phyloP scores from a whole-genome alignment of 2,888 invertebrate species.

The Erebia ligea region DNA sequence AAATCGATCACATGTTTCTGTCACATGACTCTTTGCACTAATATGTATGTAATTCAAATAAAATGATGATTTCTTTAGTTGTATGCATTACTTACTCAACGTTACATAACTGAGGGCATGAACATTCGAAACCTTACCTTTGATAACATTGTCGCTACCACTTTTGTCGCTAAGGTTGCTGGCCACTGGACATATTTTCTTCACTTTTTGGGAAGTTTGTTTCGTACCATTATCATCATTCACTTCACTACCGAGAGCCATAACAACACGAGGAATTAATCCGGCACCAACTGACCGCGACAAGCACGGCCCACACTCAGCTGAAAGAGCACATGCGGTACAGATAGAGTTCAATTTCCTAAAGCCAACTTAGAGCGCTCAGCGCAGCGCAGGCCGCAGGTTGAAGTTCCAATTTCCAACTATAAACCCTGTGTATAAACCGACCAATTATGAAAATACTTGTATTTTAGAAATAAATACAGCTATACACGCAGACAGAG shows the following conservation, averaged over 20 bases:
- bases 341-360: conserved; percentile 77
- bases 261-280: conserved; percentile 83
- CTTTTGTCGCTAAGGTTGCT: conserved; percentile 72
- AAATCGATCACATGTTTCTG: conserved; percentile 66
- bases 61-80: conserved; percentile 49
- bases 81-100: conserved; percentile 58
- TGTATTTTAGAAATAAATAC: too few relatives aligned
- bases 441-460: conserved; percentile 40
- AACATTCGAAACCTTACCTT: conserved; percentile 73
- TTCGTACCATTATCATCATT: conserved; percentile 79
- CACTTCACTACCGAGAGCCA: conserved; percentile 84
- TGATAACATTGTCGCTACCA: conserved; percentile 71
- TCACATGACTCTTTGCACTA: conserved; percentile 65
- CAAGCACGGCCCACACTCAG: conserved; percentile 79
- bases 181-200: conserved; percentile 74
- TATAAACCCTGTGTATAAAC: conserved; percentile 37
- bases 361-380: conserved; percentile 44
- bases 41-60: conserved; percentile 43
- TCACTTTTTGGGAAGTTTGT: conserved; percentile 77
- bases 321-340: conserved; percentile 82
- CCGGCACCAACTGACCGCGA: conserved; percentile 77
- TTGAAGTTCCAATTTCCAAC: conserved; percentile 44
- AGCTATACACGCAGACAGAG: too few relatives aligned
- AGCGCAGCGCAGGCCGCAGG: conserved; percentile 44
- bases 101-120: conserved; percentile 81